Evolutionary conservation across 2,888 invertebrate species (phyloP).

Genomic region (Torymus tubicola): DNA sequence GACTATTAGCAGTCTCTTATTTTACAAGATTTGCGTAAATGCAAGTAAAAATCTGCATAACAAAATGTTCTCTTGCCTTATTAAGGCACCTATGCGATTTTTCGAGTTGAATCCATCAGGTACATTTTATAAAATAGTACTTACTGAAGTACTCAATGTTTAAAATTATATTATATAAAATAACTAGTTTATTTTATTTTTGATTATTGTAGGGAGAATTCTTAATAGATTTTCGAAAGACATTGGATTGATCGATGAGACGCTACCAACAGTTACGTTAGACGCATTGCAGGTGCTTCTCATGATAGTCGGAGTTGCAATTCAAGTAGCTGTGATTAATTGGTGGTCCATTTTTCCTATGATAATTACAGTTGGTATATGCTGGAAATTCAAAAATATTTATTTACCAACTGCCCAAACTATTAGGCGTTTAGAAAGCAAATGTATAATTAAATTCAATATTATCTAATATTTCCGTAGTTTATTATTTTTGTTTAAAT

Average conservation of each 20-base stretch:
- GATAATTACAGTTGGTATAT: slow-evolving; percentile 80
- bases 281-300: slow-evolving; percentile 83
- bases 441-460: slow-evolving; percentile 69
- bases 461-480: too few relatives aligned
- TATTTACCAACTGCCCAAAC: slow-evolving; percentile 86
- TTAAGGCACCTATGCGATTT: slow-evolving; percentile 87
- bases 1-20: slow-evolving; percentile 82
- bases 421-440: slow-evolving; percentile 82
- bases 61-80: slow-evolving; percentile 85
- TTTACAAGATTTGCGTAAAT: slow-evolving; percentile 85
- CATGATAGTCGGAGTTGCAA: slow-evolving; percentile 84
- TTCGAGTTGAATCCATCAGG: slow-evolving; percentile 91
- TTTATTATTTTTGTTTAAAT: too few relatives aligned
- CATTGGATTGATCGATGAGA: slow-evolving; percentile 87
- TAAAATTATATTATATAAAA: background rate
- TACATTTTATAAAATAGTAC: slow-evolving; percentile 70
- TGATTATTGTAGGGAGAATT: slow-evolving; percentile 81
- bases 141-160: background rate
- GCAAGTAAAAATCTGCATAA: slow-evolving; percentile 87
- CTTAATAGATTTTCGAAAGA: slow-evolving; percentile 92
- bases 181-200: background rate
- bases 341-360: slow-evolving; percentile 83
- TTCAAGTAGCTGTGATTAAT: slow-evolving; percentile 84
- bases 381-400: slow-evolving; percentile 81
- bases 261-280: slow-evolving; percentile 82